phyloP scores from a whole-genome alignment of 37 sponge, comb jelly and placozoan species.

The Geodia barretti region DNA sequence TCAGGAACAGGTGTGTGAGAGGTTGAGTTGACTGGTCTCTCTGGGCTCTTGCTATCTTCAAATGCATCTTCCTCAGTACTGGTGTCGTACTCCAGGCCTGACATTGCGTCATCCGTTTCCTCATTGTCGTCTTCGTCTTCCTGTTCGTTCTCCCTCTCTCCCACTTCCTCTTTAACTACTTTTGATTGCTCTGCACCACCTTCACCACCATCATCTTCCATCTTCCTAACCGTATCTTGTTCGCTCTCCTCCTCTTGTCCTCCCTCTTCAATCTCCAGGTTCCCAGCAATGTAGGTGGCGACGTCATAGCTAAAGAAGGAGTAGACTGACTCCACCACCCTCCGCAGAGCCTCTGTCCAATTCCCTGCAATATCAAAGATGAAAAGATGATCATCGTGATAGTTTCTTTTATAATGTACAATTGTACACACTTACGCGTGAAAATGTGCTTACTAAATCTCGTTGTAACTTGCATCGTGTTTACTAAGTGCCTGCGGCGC shows the following conservation, averaged over 20 bases:
- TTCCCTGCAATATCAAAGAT: slow-evolving; percentile 31
- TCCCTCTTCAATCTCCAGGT: neutral
- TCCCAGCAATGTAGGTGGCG: slow-evolving; percentile 39
- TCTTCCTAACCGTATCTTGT: neutral
- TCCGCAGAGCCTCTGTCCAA: slow-evolving; percentile 56
- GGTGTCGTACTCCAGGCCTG: neutral
- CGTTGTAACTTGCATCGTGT: too few relatives aligned
- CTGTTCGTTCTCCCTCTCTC: neutral
- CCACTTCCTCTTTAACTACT: neutral
- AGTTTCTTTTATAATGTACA: neutral
- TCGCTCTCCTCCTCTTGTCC: neutral
- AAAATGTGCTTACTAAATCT: too few relatives aligned
- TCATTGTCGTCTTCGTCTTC: slow-evolving; percentile 1
- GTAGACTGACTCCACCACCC: slow-evolving; percentile 47
- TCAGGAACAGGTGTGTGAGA: neutral
- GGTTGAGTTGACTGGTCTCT: neutral
- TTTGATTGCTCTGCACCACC: neutral
- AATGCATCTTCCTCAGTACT: neutral
- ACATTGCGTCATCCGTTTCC: neutral
- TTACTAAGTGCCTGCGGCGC: too few relatives aligned
- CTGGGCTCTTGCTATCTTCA: neutral
- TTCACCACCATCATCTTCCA: neutral
- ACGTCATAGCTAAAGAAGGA: slow-evolving; percentile 56
- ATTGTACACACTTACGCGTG: too few relatives aligned
- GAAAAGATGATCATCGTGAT: neutral